Evolutionary conservation across 2,797 vertebrate species (phyloP).

Genomic region (Pogoniulus pusillus): DNA sequence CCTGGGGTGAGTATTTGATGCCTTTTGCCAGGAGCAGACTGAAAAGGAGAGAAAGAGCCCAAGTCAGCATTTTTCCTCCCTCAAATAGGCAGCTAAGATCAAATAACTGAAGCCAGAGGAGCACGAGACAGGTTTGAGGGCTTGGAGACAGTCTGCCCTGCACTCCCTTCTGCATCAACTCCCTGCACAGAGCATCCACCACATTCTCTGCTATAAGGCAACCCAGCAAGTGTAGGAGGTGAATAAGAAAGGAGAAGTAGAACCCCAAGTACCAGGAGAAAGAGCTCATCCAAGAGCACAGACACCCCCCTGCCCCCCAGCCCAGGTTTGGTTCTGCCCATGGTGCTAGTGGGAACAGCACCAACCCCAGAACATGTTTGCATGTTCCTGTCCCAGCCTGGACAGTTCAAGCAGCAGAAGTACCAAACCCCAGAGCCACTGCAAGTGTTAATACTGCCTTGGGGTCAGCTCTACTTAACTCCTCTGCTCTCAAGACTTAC

Average conservation of each 20-base stretch:
- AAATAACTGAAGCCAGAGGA: neutral
- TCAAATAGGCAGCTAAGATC: neutral
- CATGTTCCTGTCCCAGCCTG: neutral
- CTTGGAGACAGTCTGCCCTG: neutral
- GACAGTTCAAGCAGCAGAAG: neutral
- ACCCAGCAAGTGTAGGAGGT: neutral
- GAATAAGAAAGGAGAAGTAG: neutral
- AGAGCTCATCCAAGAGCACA: neutral
- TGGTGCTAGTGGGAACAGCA: neutral
- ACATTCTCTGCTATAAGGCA: accelerated
- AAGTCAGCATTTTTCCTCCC: neutral
- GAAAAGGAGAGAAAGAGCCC: neutral
- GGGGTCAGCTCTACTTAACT: neutral
- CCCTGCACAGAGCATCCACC: neutral
- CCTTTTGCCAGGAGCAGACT: constrained; percentile 83
- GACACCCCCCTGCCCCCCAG: neutral
- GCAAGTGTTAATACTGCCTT: neutral
- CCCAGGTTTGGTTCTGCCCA: neutral
- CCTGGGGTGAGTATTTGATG: constrained; percentile 92
- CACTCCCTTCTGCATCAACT: neutral
- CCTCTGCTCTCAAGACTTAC: neutral
- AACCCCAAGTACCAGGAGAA: neutral
- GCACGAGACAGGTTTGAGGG: neutral
- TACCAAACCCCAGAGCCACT: neutral
- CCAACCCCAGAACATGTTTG: neutral